Evolutionary conservation across 2,888 invertebrate species (phyloP).

Genomic region (Sipha maydis): DNA sequence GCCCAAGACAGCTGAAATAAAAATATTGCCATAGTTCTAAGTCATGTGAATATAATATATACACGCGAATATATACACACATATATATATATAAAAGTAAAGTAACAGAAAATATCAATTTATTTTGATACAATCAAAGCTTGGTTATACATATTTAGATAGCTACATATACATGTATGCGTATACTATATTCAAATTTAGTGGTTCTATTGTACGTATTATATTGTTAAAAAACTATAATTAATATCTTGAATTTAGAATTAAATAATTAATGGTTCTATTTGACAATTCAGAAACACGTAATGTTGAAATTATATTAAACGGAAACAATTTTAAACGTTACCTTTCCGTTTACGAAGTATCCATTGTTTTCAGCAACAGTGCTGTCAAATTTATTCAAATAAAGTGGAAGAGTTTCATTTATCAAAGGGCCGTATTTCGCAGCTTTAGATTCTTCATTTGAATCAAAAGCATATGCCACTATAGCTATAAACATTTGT

Average conservation of each 20-base stretch:
- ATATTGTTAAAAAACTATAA: too few relatives aligned
- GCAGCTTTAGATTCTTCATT: slow-evolving; percentile 70
- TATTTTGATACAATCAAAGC: too few relatives aligned
- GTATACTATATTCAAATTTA: too few relatives aligned
- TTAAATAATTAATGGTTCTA: background rate
- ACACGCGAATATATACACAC: too few relatives aligned
- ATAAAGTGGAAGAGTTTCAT: slow-evolving; percentile 72
- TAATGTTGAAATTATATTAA: background rate
- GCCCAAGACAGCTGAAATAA: slow-evolving; percentile 67
- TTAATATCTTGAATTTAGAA: background rate
- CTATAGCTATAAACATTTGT: slow-evolving; percentile 66
- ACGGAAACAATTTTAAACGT: slow-evolving; percentile 62
- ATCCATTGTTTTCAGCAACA: slow-evolving; percentile 73
- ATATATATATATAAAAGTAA: too few relatives aligned
- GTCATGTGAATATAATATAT: too few relatives aligned
- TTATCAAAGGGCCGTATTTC: slow-evolving; percentile 69
- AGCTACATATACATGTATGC: too few relatives aligned
- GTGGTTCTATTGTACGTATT: too few relatives aligned
- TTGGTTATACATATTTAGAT: too few relatives aligned
- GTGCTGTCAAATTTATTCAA: slow-evolving; percentile 72
- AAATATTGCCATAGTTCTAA: background rate
- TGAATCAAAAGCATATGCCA: slow-evolving; percentile 71
- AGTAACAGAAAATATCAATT: too few relatives aligned
- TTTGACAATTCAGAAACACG: background rate
- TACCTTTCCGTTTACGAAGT: slow-evolving; percentile 70